phyloP scores from a whole-genome alignment of 2,113 vertebrate genomes.

The Takifugu bimaculatus region DNA sequence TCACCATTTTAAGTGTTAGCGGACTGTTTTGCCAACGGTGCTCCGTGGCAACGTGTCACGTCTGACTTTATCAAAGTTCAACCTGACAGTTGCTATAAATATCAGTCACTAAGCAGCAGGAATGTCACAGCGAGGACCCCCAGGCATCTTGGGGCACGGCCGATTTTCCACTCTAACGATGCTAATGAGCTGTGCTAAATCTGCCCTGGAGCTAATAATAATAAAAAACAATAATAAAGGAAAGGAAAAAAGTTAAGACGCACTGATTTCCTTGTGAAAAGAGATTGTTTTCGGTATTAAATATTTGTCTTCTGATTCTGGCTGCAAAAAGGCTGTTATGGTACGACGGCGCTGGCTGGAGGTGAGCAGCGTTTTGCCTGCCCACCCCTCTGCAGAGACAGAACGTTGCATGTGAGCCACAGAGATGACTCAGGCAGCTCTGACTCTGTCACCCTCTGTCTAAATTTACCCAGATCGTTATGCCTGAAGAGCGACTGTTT shows the following conservation, averaged over 20 bases:
- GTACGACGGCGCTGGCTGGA: conserved; percentile 15
- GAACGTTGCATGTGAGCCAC: conserved; percentile 31
- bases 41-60: conserved; percentile 36
- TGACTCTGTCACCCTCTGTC: conserved; percentile 47
- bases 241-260: conserved; percentile 1
- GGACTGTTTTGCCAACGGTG: conserved; percentile 12
- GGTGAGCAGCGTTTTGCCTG: conserved; percentile 12
- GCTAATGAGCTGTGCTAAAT: conserved; percentile 24
- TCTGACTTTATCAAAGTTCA: conserved; percentile 60
- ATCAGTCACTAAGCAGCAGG: conserved; percentile 65
- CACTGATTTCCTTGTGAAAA: neutral
- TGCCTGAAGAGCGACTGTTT: conserved; percentile 9
- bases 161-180: conserved; percentile 58
- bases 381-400: conserved; percentile 10
- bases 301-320: neutral
- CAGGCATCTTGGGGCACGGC: conserved; percentile 45
- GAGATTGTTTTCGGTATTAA: conserved; percentile 5
- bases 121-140: conserved; percentile 64
- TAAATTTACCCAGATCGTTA: conserved; percentile 39
- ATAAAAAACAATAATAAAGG: neutral
- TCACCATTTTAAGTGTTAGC: conserved; percentile 12
- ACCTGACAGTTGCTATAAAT: conserved; percentile 66
- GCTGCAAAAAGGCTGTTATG: conserved; percentile 14
- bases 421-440: conserved; percentile 46
- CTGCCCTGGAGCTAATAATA: conserved; percentile 7